Conservation (phyloP, 37 sponge, comb jelly and placozoan genomes). For the Petrosia ficiformis region DNA sequence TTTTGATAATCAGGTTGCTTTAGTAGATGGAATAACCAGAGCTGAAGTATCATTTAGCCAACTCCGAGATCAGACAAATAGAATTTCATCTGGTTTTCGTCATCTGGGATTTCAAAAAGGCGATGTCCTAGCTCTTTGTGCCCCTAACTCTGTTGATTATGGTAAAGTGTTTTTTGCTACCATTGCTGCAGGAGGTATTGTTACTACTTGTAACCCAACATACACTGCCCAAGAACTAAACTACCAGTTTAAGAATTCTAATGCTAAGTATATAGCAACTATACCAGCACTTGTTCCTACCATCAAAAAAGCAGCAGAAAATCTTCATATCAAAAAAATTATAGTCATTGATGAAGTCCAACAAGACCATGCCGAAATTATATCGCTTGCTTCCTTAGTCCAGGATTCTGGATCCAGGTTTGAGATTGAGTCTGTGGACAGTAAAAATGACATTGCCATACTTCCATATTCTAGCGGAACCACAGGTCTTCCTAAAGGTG, state of each 20-base stretch:
- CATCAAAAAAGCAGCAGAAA: conserved; percentile 38
- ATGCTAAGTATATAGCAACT: conserved; percentile 55
- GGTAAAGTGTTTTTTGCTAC: conserved; percentile 45
- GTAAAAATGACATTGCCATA: conserved; percentile 43
- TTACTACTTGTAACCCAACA: conserved; percentile 68
- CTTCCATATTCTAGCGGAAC: conserved; percentile 92
- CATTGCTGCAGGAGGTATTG: conserved; percentile 68
- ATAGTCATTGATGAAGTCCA: conserved; percentile 39
- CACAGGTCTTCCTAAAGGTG: conserved; percentile 92
- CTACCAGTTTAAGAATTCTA: conserved; percentile 67
- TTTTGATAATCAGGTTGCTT: conserved; percentile 29
- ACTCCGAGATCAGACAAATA: conserved; percentile 27
- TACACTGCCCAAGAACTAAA: conserved; percentile 71
- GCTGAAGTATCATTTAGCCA: conserved; percentile 44
- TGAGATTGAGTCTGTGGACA: conserved; percentile 16
- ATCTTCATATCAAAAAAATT: conserved; percentile 22
- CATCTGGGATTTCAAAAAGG: conserved; percentile 55
- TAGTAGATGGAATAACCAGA: conserved; percentile 50
- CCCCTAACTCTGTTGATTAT: conserved; percentile 61
- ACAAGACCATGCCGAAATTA: not conserved
- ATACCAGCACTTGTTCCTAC: conserved; percentile 39
- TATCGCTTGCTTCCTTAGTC: conserved; percentile 39
- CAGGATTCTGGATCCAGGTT: conserved; percentile 55
- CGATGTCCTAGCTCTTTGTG: conserved; percentile 45
- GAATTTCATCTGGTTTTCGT: conserved; percentile 47